These are phyloP conservation scores for Erebia palarica DNA, from an alignment of 2,888 invertebrate genomes.

Conservation along the genomic window DNA sequence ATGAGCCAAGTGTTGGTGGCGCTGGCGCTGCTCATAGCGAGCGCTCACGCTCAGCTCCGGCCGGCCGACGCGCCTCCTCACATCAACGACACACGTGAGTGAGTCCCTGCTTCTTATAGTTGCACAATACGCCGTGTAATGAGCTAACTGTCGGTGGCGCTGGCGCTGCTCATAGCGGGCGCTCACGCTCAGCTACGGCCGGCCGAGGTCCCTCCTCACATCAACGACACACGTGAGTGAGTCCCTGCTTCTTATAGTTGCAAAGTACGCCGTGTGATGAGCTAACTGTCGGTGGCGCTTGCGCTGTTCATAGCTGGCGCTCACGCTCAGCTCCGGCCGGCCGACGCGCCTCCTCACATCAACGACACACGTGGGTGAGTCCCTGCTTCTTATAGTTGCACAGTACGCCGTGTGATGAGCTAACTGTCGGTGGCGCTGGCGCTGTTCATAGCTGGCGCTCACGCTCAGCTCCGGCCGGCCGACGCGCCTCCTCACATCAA, in stretches of 20 bases:
- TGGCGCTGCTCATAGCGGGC: slow-evolving; percentile 62
- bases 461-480: slow-evolving; percentile 71
- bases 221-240: slow-evolving; percentile 75
- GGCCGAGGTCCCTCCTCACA: slow-evolving; percentile 69
- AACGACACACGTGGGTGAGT: slow-evolving; percentile 73
- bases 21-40: slow-evolving; percentile 62
- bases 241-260: slow-evolving; percentile 10
- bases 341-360: slow-evolving; percentile 59
- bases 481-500: slow-evolving; percentile 69
- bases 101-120: slow-evolving; percentile 32
- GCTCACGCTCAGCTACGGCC: slow-evolving; percentile 70
- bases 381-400: slow-evolving; percentile 43
- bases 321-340: slow-evolving; percentile 70
- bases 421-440: slow-evolving; percentile 64
- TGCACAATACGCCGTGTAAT: slow-evolving; percentile 53
- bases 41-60: slow-evolving; percentile 67
- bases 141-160: slow-evolving; percentile 66
- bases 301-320: slow-evolving; percentile 63
- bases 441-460: slow-evolving; percentile 62
- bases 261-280: slow-evolving; percentile 65
- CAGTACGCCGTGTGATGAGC: slow-evolving; percentile 68
- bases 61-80: slow-evolving; percentile 74
- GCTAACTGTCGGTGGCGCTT: slow-evolving; percentile 63
- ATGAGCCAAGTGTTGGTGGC: slow-evolving; percentile 70
- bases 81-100: slow-evolving; percentile 75